Conservation (phyloP, 2,888 invertebrate genomes). For the Oeneis ivallda region DNA sequence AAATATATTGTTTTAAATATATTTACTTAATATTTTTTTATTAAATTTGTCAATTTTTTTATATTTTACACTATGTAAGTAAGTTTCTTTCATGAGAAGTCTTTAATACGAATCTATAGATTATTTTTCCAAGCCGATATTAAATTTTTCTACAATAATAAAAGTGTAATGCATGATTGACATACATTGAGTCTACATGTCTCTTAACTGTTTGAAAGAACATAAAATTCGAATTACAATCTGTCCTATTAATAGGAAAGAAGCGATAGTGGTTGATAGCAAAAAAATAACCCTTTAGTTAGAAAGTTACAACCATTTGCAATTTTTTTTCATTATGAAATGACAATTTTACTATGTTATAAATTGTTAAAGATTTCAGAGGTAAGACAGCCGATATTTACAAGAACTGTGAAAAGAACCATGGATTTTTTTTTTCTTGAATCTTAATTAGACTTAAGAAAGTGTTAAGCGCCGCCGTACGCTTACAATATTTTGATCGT, state of each 20-base stretch:
- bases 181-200: slow-evolving; percentile 63
- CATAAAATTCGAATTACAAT: slow-evolving; percentile 43
- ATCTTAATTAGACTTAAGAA: no score
- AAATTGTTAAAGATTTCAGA: no score
- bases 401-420: no score
- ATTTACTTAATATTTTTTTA: not conserved
- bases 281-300: no score
- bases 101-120: not conserved
- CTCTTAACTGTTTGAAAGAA: slow-evolving; percentile 40
- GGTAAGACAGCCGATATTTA: no score
- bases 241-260: slow-evolving; percentile 14
- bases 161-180: slow-evolving; percentile 53
- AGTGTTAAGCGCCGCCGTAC: no score
- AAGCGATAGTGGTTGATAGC: not conserved
- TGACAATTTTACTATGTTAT: no score
- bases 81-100: not conserved
- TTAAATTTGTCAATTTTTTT: not conserved
- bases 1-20: not conserved
- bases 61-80: not conserved
- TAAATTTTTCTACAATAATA: slow-evolving; percentile 57
- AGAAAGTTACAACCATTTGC: no score
- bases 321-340: no score
- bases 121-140: slow-evolving; percentile 64
- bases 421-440: no score
- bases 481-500: no score